Evolutionary conservation across 37 sponge, comb jelly and placozoan genomes (phyloP).

Genomic region (Beroe ovata): DNA sequence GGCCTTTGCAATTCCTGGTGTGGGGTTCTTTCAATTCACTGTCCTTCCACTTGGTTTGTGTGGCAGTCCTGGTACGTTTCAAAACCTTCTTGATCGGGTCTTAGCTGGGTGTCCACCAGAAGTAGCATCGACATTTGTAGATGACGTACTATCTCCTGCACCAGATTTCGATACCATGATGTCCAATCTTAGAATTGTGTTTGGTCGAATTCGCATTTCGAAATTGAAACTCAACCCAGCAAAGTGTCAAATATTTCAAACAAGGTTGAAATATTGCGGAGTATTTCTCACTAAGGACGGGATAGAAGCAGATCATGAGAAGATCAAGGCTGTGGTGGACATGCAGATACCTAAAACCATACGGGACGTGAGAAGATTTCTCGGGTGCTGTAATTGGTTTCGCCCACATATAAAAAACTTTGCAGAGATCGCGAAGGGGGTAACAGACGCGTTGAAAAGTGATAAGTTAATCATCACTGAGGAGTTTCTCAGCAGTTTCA

Average conservation of each 20-base stretch:
- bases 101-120: constrained; percentile 69
- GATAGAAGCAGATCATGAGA: constrained; percentile 70
- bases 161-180: constrained; percentile 10
- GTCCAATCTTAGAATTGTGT: constrained; percentile 69
- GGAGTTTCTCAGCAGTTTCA: constrained; percentile 62
- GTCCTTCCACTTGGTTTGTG: constrained; percentile 71
- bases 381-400: constrained; percentile 44
- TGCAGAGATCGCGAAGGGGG: constrained; percentile 2
- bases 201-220: constrained; percentile 71
- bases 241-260: constrained; percentile 69
- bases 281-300: constrained; percentile 69
- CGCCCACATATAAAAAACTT: constrained; percentile 28
- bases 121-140: constrained; percentile 70
- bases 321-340: background rate
- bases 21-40: constrained; percentile 73
- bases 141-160: constrained; percentile 71
- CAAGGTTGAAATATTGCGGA: constrained; percentile 70
- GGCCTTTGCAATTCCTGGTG: constrained; percentile 74
- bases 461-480: constrained; percentile 62
- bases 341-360: background rate
- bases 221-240: constrained; percentile 71
- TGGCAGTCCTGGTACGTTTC: constrained; percentile 74
- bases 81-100: constrained; percentile 70
- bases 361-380: constrained; percentile 10
- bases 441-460: constrained; percentile 66